Evolutionary conservation across 1,140 invertebrate species (phyloP).

Genomic region (Bilobella aurantiaca): DNA sequence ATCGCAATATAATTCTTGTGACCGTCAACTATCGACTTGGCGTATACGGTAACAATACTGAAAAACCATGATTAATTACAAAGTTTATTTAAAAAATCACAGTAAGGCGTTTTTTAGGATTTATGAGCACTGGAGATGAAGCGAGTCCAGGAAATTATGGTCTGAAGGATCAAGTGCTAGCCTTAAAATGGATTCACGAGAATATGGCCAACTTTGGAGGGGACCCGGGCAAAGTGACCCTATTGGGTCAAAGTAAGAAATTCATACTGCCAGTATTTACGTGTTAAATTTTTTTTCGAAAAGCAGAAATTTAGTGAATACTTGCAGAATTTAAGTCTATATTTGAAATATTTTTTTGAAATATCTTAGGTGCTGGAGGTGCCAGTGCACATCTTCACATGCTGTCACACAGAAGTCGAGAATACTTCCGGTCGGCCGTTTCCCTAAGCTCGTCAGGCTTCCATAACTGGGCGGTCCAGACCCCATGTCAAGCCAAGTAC

Average conservation of each 20-base stretch:
- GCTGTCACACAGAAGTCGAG: background rate
- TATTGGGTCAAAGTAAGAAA: background rate
- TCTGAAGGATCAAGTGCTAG: conserved; percentile 20
- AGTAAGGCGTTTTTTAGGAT: conserved; percentile 2
- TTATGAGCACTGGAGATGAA: conserved; percentile 20
- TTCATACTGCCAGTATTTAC: background rate
- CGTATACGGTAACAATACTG: conserved; percentile 44
- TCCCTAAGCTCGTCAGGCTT: conserved; percentile 3
- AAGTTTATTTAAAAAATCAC: background rate
- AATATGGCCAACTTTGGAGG: conserved; percentile 1
- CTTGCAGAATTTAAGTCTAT: background rate
- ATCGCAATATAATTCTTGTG: conserved; percentile 51
- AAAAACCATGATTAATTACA: background rate
- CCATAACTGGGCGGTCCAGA: background rate
- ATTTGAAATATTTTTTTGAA: background rate
- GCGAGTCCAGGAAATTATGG: conserved; percentile 16
- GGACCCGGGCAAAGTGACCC: background rate
- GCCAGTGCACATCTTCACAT: conserved; percentile 5
- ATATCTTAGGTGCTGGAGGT: conserved; percentile 4
- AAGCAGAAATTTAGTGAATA: background rate
- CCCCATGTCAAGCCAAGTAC: background rate
- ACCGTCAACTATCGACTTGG: conserved; percentile 56
- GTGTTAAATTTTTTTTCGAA: background rate
- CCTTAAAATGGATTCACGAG: conserved; percentile 16
- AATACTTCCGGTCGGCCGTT: background rate